Percentiles rank a stretch among this genome's conserved stretches.
These are phyloP conservation scores for Panulirus ornatus DNA, from an alignment of 1,140 invertebrate species.

Conservation along the genomic window DNA sequence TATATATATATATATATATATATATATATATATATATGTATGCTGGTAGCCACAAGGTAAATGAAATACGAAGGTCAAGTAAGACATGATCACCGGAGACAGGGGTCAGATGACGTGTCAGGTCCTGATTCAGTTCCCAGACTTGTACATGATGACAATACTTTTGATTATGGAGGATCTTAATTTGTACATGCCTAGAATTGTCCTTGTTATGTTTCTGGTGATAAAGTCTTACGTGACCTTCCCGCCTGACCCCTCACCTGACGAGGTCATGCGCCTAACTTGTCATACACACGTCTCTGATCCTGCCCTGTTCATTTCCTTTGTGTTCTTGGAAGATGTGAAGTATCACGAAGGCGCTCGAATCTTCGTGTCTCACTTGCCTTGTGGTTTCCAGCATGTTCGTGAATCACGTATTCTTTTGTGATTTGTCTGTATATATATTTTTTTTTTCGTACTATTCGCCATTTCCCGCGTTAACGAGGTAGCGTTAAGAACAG, in stretches of 20 bases:
- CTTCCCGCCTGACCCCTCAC: too few relatives aligned
- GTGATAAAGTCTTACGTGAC: background rate
- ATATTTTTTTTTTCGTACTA: too few relatives aligned
- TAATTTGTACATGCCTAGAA: slow-evolving; percentile 8
- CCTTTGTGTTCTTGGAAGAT: background rate
- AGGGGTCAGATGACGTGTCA: background rate
- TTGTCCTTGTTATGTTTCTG: slow-evolving; percentile 14
- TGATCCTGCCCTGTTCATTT: background rate
- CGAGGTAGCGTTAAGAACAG: too few relatives aligned
- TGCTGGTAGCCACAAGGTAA: too few relatives aligned
- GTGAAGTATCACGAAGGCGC: too few relatives aligned
- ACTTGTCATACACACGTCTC: background rate
- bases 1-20: slow-evolving; percentile 15
- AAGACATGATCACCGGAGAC: too few relatives aligned
- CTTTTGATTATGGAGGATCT: background rate
- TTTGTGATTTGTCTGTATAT: background rate
- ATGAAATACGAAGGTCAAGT: too few relatives aligned
- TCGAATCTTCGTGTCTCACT: too few relatives aligned
- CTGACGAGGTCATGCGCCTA: too few relatives aligned
- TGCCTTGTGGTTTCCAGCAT: too few relatives aligned
- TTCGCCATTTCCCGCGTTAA: too few relatives aligned
- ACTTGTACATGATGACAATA: background rate
- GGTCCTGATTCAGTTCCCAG: background rate
- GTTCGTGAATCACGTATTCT: too few relatives aligned
- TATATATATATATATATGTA: background rate